phyloP scores from a whole-genome alignment of 2,797 vertebrate species.

The Diglossa cyanea region DNA sequence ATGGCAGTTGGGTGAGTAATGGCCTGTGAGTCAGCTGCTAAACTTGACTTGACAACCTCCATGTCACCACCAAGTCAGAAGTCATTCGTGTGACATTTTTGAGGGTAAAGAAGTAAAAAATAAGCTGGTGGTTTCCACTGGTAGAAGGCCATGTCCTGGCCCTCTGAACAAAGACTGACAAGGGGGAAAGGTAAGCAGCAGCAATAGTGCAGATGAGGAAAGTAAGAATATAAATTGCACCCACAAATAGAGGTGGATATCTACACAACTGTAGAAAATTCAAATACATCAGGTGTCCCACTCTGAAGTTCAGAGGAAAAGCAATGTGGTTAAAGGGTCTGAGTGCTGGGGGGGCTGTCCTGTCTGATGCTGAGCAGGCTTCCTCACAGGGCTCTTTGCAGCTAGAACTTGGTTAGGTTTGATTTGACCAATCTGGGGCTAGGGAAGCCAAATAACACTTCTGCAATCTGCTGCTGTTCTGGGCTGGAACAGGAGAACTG shows the following conservation, averaged over 20 bases:
- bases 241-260: neutral
- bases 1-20: constrained; percentile 16
- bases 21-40: constrained; percentile 31
- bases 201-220: neutral
- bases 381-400: neutral
- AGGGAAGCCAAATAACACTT: neutral
- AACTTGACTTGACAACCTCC: constrained; percentile 30
- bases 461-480: neutral
- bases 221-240: neutral
- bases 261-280: neutral
- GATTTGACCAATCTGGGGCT: neutral
- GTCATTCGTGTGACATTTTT: neutral
- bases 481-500: neutral
- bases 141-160: neutral
- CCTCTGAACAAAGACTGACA: neutral
- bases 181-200: neutral
- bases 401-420: neutral
- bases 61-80: neutral
- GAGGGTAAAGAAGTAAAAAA: constrained; percentile 22
- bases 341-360: neutral
- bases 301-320: neutral
- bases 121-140: neutral
- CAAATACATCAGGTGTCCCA: neutral
- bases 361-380: neutral
- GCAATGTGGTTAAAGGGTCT: neutral